Conservation (phyloP, 64 coral and sea anemone species). For the Montipora capricornis region DNA sequence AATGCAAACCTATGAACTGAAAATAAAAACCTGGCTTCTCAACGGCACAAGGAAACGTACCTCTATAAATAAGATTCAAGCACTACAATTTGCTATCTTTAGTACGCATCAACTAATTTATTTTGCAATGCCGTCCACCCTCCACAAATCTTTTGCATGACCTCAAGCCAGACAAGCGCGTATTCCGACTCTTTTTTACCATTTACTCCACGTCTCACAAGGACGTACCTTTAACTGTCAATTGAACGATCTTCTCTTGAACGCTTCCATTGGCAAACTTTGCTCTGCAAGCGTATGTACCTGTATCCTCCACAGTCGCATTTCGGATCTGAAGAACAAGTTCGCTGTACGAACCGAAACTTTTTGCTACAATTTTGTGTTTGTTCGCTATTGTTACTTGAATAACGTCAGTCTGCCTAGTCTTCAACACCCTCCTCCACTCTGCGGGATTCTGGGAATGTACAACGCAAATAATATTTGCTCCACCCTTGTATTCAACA, state of each 20-base stretch:
- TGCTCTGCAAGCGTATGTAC: slow-evolving; percentile 43
- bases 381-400: neutral
- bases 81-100: too few species aligned
- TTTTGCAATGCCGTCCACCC: too few species aligned
- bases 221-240: neutral
- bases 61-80: too few species aligned
- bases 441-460: neutral
- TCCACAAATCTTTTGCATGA: too few species aligned
- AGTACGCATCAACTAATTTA: too few species aligned
- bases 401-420: neutral
- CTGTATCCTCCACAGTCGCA: slow-evolving; percentile 28
- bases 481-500: neutral
- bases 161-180: neutral
- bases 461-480: slow-evolving; percentile 29
- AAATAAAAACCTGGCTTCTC: too few species aligned
- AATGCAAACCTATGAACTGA: too few species aligned
- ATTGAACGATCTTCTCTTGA: neutral
- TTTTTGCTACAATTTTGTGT: neutral
- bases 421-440: slow-evolving; percentile 1
- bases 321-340: slow-evolving; percentile 50
- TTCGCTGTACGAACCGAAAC: neutral
- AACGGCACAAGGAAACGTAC: too few species aligned
- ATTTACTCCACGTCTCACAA: neutral
- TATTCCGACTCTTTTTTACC: neutral
- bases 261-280: neutral